Conservation (phyloP, 2,888 invertebrate genomes). For the Drosophila lacicola region DNA sequence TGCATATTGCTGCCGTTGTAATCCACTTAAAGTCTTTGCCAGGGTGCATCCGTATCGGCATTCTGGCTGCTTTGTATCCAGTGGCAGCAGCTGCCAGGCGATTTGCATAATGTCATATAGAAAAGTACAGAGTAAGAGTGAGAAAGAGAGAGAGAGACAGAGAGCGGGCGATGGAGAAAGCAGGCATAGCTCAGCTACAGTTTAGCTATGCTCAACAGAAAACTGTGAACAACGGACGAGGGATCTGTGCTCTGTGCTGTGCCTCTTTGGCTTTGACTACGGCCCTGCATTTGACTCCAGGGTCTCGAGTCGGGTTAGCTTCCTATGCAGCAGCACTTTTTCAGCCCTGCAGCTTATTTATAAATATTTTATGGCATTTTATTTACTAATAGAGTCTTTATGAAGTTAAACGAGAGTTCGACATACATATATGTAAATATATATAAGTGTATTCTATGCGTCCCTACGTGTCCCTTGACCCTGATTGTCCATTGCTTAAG, state of each 20-base stretch:
- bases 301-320: neutral
- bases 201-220: conserved; percentile 30
- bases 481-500: conserved; percentile 8
- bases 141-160: neutral
- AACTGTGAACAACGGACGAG: conserved; percentile 30
- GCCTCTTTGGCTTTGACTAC: too few relatives aligned
- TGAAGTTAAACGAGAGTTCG: conserved; percentile 55
- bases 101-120: conserved; percentile 59
- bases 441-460: neutral
- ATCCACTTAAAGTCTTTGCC: conserved; percentile 67
- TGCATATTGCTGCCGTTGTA: conserved; percentile 47
- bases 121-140: conserved; percentile 6
- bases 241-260: neutral
- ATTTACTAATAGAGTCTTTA: conserved; percentile 76
- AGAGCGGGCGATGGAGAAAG: neutral
- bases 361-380: conserved; percentile 61
- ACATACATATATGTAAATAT: conserved; percentile 1
- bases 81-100: conserved; percentile 47
- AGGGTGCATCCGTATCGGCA: conserved; percentile 47
- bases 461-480: neutral
- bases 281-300: neutral
- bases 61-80: conserved; percentile 45
- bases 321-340: neutral
- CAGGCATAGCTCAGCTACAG: conserved; percentile 14
- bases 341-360: conserved; percentile 36